Evolutionary conservation across 2,113 vertebrate genomes (phyloP).

Genomic region (Phodopus roborovskii): DNA sequence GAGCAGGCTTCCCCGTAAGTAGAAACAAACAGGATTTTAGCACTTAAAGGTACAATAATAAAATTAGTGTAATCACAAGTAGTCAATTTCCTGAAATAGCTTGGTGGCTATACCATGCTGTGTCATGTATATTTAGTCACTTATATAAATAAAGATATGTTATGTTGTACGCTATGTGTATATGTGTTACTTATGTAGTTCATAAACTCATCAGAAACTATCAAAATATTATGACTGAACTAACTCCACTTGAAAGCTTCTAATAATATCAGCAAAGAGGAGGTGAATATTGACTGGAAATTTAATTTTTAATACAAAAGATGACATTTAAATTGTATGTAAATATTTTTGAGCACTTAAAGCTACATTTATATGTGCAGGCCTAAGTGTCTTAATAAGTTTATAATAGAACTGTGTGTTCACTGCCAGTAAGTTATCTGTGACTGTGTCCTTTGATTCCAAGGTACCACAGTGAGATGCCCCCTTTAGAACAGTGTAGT

Average conservation of each 20-base stretch:
- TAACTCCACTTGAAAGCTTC: not conserved
- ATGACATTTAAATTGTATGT: not conserved
- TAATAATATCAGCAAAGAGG: not conserved
- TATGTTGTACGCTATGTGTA: not conserved
- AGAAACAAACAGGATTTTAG: not conserved
- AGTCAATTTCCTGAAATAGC: not conserved
- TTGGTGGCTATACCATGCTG: not conserved
- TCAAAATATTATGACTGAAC: not conserved
- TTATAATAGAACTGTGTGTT: not conserved
- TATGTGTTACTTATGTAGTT: not conserved
- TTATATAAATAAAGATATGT: not conserved
- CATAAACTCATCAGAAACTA: slow-evolving; percentile 4
- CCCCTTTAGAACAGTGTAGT: not conserved
- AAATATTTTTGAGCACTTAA: not conserved
- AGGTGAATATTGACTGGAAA: not conserved
- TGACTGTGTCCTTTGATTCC: not conserved
- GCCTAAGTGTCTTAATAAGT: not conserved
- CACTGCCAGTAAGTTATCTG: not conserved
- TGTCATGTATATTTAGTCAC: not conserved
- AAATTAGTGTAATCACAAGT: not conserved
- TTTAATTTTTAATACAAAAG: not conserved
- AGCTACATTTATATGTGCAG: not conserved
- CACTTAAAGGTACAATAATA: not conserved
- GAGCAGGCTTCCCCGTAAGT: not conserved
- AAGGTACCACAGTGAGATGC: not conserved